Evolutionary conservation across 1,140 invertebrate species (phyloP).

Genomic region (Euura lappo): DNA sequence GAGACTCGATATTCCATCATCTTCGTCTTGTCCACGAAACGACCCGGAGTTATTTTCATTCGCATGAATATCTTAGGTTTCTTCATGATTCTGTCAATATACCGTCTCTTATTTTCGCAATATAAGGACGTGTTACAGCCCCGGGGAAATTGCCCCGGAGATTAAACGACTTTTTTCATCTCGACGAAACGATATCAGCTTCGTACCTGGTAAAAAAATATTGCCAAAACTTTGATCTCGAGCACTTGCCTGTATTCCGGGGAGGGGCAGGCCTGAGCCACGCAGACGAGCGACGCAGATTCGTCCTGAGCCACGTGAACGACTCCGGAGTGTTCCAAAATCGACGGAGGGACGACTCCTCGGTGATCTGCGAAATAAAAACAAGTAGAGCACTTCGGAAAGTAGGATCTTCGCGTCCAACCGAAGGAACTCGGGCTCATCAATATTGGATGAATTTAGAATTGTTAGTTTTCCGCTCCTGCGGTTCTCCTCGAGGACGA

Average conservation of each 20-base stretch:
- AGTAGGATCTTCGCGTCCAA: neutral
- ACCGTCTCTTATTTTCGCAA: too few relatives aligned
- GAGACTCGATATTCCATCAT: too few relatives aligned
- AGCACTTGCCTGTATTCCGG: constrained; percentile 73
- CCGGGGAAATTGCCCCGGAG: neutral
- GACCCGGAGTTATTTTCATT: too few relatives aligned
- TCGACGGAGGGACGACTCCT: constrained; percentile 70
- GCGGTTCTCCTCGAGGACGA: neutral
- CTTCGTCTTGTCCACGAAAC: too few relatives aligned
- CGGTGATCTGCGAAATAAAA: constrained; percentile 66
- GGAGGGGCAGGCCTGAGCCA: constrained; percentile 75
- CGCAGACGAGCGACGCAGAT: constrained; percentile 74
- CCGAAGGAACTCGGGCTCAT: neutral
- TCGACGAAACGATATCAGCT: neutral
- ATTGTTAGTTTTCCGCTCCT: neutral
- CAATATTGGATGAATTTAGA: neutral
- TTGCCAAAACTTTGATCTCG: neutral
- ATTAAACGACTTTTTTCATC: neutral
- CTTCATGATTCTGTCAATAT: too few relatives aligned
- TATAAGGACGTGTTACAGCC: too few relatives aligned
- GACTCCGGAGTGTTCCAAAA: constrained; percentile 72
- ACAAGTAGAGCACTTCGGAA: constrained; percentile 14
- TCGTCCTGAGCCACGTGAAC: constrained; percentile 76
- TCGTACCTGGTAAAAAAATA: neutral
- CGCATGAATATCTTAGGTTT: too few relatives aligned